Base-by-base conservation (phyloP, 2,797 vertebrate species). In the Anabas testudineus region DNA sequence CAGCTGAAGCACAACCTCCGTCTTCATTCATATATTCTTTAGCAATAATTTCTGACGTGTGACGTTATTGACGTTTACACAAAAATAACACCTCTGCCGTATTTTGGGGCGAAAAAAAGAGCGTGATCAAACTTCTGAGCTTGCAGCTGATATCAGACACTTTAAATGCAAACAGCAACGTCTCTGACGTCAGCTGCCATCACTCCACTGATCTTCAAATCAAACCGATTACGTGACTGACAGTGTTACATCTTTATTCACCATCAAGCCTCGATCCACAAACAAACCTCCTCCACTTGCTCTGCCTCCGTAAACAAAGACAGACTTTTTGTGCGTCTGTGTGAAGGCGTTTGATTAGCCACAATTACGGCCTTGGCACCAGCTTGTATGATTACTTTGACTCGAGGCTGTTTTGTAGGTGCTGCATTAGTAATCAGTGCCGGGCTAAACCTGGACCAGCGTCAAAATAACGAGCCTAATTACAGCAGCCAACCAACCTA, bases 291-390 rank as follows among this genome's bases (percentile, higher is more conserved):
- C 84, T 71, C 74, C 80, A 63, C 78, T 69, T 19, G 49, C 46
- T 69, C 65, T 57, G 81, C 43, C 75, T 73, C 57, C 10, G 45
- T 68, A 81, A 86, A 84, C 79, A 83, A 76, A 74, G 16, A 41
- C 24, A 15, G 54, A 49, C 52, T 73, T 77, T 66, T 56, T 34
- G 41, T 42, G 49, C 49, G 34, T 68, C 51, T 66, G 28, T 71
- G 70, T 61, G 78, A 86, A 86, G 74, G 69, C 64, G 74, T 87
- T 81, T 90, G 88, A 90, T 92, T 88, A 90, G 74, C 74, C 80
- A 60, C 84, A 84, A 88, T 90, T 83, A 87, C 10, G 48, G 86
- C 72, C 63, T 66, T 24, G 60, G 74, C 80, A 47, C 72, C 67
- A 36, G 74, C 76, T 65, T 60, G 53, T 75, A 24, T 83, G 81